phyloP scores from a whole-genome alignment of 2,797 vertebrate species.

The Antrozous pallidus region DNA sequence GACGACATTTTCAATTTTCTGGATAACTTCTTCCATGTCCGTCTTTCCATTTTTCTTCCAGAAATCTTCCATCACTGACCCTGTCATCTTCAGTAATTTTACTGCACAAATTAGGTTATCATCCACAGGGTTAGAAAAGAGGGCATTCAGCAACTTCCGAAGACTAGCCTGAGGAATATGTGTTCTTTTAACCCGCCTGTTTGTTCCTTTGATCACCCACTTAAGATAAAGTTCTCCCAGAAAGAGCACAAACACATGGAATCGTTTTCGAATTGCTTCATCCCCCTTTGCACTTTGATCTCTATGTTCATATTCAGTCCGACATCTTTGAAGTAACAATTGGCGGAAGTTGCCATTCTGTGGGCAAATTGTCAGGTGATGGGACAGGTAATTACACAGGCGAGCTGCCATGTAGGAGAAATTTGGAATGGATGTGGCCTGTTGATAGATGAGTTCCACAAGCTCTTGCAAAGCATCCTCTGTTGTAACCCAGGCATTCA shows the following conservation, averaged over 20 bases:
- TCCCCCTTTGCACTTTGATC: constrained; percentile 88
- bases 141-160: too few relatives aligned
- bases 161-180: too few relatives aligned
- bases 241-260: constrained; percentile 95
- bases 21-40: constrained; percentile 91
- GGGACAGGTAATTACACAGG: constrained; percentile 94
- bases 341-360: constrained; percentile 90
- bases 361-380: constrained; percentile 87
- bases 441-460: constrained; percentile 93
- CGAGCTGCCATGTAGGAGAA: constrained; percentile 95
- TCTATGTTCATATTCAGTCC: constrained; percentile 87
- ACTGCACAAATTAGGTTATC: too few relatives aligned
- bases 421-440: constrained; percentile 95
- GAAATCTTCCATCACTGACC: constrained; percentile 93
- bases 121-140: too few relatives aligned
- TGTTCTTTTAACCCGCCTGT: too few relatives aligned
- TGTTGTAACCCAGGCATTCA: constrained; percentile 90
- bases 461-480: constrained; percentile 91
- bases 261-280: constrained; percentile 87
- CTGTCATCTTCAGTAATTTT: constrained; percentile 83
- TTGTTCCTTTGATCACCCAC: constrained; percentile 73
- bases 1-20: constrained; percentile 90
- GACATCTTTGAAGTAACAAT: constrained; percentile 91
- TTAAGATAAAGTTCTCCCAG: constrained; percentile 96
- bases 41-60: constrained; percentile 89